A percentile compares a stretch with the other conserved stretches of the same genome.
These are phyloP conservation scores for Bufotes viridis DNA, from an alignment of 2,797 vertebrate species.

Conservation along the genomic window DNA sequence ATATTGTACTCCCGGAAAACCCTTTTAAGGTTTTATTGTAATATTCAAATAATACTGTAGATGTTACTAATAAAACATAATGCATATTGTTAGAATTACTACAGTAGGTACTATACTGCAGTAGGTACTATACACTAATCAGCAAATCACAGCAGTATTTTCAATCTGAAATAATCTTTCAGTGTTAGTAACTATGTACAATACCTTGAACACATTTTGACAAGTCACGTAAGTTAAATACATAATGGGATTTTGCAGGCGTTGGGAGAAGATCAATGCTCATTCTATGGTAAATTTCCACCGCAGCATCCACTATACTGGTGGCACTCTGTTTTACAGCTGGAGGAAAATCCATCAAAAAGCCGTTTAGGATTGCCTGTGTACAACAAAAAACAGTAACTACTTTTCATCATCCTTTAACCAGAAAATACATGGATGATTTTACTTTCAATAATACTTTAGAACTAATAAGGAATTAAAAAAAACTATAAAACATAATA, in stretches of 20 bases:
- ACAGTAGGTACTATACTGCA: neutral
- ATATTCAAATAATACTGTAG: neutral
- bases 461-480: neutral
- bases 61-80: neutral
- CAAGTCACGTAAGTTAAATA: conserved; percentile 88
- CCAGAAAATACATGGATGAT: neutral
- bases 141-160: neutral
- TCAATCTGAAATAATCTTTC: neutral
- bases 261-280: conserved; percentile 87
- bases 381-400: conserved; percentile 26
- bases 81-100: neutral
- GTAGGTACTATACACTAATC: no score
- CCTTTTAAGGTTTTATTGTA: no score
- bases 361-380: conserved; percentile 84
- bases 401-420: neutral
- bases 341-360: conserved; percentile 80
- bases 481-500: neutral
- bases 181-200: conserved; percentile 29
- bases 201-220: conserved; percentile 90
- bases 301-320: conserved; percentile 82
- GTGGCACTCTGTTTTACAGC: conserved; percentile 77
- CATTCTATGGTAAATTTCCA: conserved; percentile 88
- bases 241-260: conserved; percentile 88
- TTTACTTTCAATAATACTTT: neutral
- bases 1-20: no score